phyloP scores from a whole-genome alignment of 92 coral and sea anemone species.

The Porites lobata region DNA sequence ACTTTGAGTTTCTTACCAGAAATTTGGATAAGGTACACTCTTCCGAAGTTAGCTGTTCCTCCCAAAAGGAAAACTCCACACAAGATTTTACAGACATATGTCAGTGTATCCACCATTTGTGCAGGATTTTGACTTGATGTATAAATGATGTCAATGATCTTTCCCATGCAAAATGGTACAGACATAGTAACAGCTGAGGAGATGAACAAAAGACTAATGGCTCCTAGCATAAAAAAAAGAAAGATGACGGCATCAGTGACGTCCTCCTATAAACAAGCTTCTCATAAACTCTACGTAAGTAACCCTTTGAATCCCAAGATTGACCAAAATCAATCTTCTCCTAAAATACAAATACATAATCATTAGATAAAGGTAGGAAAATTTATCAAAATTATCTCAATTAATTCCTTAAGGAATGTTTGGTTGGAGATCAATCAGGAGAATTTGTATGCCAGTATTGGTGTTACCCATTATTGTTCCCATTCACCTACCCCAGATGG shows the following conservation, averaged over 20 bases:
- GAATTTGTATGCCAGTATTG: too few species aligned
- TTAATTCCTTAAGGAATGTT: too few species aligned
- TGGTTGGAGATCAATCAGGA: too few species aligned
- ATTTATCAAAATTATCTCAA: too few species aligned
- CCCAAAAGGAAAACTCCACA: slow-evolving; percentile 91
- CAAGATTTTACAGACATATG: slow-evolving; percentile 78
- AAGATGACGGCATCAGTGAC: neutral
- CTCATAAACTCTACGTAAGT: too few species aligned
- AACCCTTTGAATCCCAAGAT: too few species aligned
- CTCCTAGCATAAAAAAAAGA: slow-evolving; percentile 62
- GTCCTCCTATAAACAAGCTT: too few species aligned
- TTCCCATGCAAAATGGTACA: slow-evolving; percentile 98
- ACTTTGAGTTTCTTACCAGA: slow-evolving; percentile 66
- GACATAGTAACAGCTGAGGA: slow-evolving; percentile 99
- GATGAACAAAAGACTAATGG: slow-evolving; percentile 81
- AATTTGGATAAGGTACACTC: slow-evolving; percentile 92
- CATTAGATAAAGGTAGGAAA: too few species aligned
- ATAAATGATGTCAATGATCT: slow-evolving; percentile 93
- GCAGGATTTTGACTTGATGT: slow-evolving; percentile 80
- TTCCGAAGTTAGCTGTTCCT: slow-evolving; percentile 90
- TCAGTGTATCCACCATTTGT: slow-evolving; percentile 83
- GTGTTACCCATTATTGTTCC: too few species aligned
- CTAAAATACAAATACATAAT: too few species aligned
- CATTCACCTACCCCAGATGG: too few species aligned
- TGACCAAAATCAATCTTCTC: too few species aligned